Evolutionary conservation across 2,113 vertebrate species (phyloP).

Genomic region (Polypterus senegalus): DNA sequence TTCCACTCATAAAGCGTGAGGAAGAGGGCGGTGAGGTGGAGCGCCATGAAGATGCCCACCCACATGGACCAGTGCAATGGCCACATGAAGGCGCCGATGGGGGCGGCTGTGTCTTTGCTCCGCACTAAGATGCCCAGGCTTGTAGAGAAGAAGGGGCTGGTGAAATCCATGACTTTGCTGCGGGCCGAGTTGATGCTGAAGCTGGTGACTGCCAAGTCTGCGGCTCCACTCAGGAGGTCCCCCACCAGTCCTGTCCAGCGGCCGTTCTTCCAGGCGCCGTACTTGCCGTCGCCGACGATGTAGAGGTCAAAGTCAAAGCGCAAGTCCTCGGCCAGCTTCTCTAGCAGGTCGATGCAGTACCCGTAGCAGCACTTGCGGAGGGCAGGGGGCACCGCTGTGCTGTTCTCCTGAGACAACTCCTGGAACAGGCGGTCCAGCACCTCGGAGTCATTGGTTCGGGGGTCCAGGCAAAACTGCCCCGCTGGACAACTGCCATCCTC

Average conservation of each 20-base stretch:
- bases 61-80: slow-evolving; percentile 96
- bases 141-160: slow-evolving; percentile 93
- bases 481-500: slow-evolving; percentile 72
- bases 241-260: slow-evolving; percentile 88
- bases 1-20: slow-evolving; percentile 95
- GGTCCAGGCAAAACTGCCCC: slow-evolving; percentile 72
- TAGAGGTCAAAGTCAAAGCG: slow-evolving; percentile 84
- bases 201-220: slow-evolving; percentile 91
- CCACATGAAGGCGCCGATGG: slow-evolving; percentile 92
- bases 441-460: slow-evolving; percentile 54
- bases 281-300: slow-evolving; percentile 86
- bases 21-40: slow-evolving; percentile 82
- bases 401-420: slow-evolving; percentile 41
- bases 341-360: slow-evolving; percentile 87
- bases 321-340: slow-evolving; percentile 77
- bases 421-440: slow-evolving; percentile 52
- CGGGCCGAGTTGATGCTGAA: slow-evolving; percentile 90
- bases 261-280: slow-evolving; percentile 67
- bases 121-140: slow-evolving; percentile 90
- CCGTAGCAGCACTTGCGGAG: slow-evolving; percentile 83
- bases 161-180: slow-evolving; percentile 88
- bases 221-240: slow-evolving; percentile 67
- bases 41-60: slow-evolving; percentile 83
- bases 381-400: slow-evolving; percentile 39
- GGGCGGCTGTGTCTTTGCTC: slow-evolving; percentile 72